Base-by-base conservation (phyloP, 1,140 invertebrate species). In the Tetragnatha versicolor region DNA sequence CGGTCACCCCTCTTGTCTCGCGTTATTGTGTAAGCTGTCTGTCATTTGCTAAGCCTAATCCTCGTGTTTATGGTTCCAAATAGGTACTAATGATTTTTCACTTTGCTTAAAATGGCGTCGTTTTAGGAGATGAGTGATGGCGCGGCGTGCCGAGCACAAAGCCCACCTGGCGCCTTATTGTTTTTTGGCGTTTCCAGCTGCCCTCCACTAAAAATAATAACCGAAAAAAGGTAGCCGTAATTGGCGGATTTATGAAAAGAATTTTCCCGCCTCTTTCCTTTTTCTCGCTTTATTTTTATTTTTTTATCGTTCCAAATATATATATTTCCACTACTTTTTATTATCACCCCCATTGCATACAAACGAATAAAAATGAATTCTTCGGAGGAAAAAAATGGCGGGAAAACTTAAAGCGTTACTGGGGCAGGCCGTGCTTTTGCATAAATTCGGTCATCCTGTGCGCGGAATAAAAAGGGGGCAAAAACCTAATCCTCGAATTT, bases 51-150 rank as follows among this genome's bases (percentile, higher is more conserved):
- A 58, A 66, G 51, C 69, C 25, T 72, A 72, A 72, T 72, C 69
- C 69, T 72, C 27, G 51, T 72, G 69, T 72, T 72, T 72, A 72
- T 72, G 69, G 42, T 39, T 20, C 35, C 69, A 72, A 72, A 72
- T 72, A 69, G 69, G 51, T 72, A 29, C 69, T 72, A 72, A 72
- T 72, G 69, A 49, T 58, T 45, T n/a, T 58, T 72, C 51, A 12
- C 51, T 72, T 42, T 2, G 17, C n/a, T n/a, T 35, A 47, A 29
- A 49, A 51, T 39, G 69, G 53, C 53, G 47, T 58, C 31, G 35
- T 72, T 72, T 72, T 42, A n/a, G 9, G 25, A 9, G 31, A 42
- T 72, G 69, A 72, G 29, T 72, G 35, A 72, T 72, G 69, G 37
- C 9, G 27, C 5, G 55, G 10, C 27, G 37, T 63, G 25, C 33